These are phyloP conservation scores for Anthopleura sola DNA, from an alignment of 64 coral and sea anemone species.

Conservation along the genomic window DNA sequence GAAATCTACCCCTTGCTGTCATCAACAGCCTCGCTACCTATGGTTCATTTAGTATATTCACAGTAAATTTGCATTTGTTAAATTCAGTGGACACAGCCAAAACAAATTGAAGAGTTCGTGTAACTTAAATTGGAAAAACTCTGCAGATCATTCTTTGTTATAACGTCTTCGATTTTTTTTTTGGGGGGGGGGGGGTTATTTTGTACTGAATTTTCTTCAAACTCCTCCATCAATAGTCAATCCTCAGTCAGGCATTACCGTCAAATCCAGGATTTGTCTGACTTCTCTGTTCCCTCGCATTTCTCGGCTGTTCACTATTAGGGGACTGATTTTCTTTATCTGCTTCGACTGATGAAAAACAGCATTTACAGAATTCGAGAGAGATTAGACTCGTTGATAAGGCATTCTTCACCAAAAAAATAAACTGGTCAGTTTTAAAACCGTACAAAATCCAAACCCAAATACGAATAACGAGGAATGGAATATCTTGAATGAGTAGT, in stretches of 20 bases:
- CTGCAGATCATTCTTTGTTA: no score
- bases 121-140: no score
- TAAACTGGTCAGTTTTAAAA: background rate
- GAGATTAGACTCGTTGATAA: background rate
- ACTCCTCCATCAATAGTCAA: no score
- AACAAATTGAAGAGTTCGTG: no score
- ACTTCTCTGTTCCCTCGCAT: background rate
- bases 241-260: background rate
- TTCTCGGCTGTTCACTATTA: background rate
- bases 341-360: background rate
- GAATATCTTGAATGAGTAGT: background rate
- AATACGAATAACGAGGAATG: background rate
- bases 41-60: no score
- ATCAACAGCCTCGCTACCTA: no score
- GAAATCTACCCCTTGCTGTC: no score
- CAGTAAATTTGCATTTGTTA: no score
- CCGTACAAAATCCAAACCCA: background rate
- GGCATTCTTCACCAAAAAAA: background rate
- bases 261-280: background rate
- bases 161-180: no score
- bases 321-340: background rate
- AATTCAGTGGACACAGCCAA: no score
- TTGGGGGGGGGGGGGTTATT: no score
- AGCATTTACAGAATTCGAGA: background rate
- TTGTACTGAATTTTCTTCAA: no score